Conservation (phyloP, 2,113 vertebrate genomes). For the Phoxinus phoxinus region DNA sequence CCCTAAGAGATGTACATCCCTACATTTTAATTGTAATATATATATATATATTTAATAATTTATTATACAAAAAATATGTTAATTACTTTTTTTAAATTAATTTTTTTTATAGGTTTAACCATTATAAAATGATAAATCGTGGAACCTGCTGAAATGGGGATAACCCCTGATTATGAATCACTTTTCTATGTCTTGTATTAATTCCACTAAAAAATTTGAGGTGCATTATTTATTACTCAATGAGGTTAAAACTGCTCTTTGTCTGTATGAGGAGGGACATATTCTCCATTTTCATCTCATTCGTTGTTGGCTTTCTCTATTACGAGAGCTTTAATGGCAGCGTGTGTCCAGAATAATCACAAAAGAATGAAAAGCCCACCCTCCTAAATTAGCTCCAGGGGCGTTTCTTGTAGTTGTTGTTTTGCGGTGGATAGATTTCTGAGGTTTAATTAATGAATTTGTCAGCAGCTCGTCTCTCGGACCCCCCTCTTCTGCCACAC, state of each 20-base stretch:
- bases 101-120: too few relatives aligned
- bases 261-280: background rate
- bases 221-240: background rate
- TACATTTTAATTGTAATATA: too few relatives aligned
- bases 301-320: conserved; percentile 17
- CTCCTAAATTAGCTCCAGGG: conserved; percentile 48
- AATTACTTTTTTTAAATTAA: too few relatives aligned
- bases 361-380: conserved; percentile 40
- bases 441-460: conserved; percentile 68
- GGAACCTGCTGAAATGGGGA: background rate
- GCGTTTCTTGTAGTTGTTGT: conserved; percentile 51
- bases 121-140: background rate
- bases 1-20: too few relatives aligned
- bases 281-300: conserved; percentile 26
- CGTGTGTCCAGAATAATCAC: conserved; percentile 40
- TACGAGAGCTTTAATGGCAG: conserved; percentile 31
- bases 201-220: background rate
- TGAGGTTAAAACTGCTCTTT: background rate
- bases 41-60: too few relatives aligned
- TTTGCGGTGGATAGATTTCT: conserved; percentile 59
- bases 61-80: too few relatives aligned
- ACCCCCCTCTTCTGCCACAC: conserved; percentile 14
- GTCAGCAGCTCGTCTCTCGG: conserved; percentile 56
- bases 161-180: background rate
- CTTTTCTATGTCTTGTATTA: background rate